phyloP scores from a whole-genome alignment of 1,140 invertebrate species.

The Drosophila nigromelanica region DNA sequence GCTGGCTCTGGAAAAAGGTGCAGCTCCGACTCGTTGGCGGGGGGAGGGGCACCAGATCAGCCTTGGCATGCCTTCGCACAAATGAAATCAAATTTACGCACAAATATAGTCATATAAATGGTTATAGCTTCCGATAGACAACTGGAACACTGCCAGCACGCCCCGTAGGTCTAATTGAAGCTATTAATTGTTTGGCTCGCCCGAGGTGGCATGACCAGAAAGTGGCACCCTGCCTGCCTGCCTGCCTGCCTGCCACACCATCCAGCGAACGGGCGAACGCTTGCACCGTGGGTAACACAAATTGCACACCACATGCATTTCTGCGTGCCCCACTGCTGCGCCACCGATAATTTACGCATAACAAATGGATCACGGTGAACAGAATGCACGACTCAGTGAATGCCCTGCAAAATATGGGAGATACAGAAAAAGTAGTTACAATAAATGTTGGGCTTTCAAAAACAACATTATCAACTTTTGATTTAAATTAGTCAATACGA shows the following conservation, averaged over 20 bases:
- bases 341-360: conserved; percentile 68
- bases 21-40: too few relatives aligned
- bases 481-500: too few relatives aligned
- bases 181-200: conserved; percentile 76
- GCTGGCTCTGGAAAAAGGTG: too few relatives aligned
- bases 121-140: conserved; percentile 78
- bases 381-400: background rate
- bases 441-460: background rate
- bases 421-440: background rate
- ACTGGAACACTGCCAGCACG: conserved; percentile 60
- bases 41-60: background rate
- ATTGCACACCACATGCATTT: conserved; percentile 41
- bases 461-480: too few relatives aligned
- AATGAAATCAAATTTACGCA: conserved; percentile 74
- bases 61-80: conserved; percentile 63
- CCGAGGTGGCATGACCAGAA: conserved; percentile 45
- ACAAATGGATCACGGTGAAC: conserved; percentile 22
- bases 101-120: conserved; percentile 81
- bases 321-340: conserved; percentile 44
- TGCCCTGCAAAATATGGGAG: background rate
- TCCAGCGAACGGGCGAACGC: conserved; percentile 4
- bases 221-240: conserved; percentile 24
- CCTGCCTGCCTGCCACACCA: conserved; percentile 10
- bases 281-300: conserved; percentile 27
- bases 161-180: conserved; percentile 79